Percentiles rank a stretch among this genome's conserved stretches.
Conservation (phyloP, 2,113 vertebrate species). For the Thunnus maccoyii region DNA sequence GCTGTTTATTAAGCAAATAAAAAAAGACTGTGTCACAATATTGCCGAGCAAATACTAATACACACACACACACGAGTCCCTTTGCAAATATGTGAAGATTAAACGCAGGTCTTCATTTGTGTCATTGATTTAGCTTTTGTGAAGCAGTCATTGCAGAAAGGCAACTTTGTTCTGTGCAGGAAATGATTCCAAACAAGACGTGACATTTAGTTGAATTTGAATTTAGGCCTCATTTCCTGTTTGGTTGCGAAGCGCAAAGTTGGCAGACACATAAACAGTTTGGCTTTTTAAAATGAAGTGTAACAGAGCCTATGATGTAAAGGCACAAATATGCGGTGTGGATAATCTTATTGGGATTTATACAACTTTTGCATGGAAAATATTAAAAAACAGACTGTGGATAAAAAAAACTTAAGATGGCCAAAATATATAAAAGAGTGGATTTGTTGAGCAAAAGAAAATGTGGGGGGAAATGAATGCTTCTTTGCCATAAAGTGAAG, state of each 20-base stretch:
- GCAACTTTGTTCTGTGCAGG: no score
- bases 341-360: conserved; percentile 1
- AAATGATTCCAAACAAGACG: no score
- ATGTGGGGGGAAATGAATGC: no score
- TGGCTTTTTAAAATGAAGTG: conserved; percentile 14
- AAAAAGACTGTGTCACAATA: neutral
- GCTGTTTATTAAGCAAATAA: conserved; percentile 1
- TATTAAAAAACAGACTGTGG: neutral
- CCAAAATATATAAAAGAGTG: conserved; percentile 5
- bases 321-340: conserved; percentile 3
- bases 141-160: no score
- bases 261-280: conserved; percentile 6
- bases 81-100: neutral
- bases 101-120: neutral
- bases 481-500: neutral
- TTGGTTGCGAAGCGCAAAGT: neutral
- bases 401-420: neutral
- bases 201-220: neutral
- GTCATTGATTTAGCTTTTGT: neutral
- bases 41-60: neutral
- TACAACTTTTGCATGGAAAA: neutral
- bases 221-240: conserved; percentile 14
- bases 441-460: conserved; percentile 10
- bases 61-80: neutral
- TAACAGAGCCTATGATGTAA: neutral